Base-by-base conservation (phyloP, 2,888 invertebrate genomes). In the Clivina fossor region DNA sequence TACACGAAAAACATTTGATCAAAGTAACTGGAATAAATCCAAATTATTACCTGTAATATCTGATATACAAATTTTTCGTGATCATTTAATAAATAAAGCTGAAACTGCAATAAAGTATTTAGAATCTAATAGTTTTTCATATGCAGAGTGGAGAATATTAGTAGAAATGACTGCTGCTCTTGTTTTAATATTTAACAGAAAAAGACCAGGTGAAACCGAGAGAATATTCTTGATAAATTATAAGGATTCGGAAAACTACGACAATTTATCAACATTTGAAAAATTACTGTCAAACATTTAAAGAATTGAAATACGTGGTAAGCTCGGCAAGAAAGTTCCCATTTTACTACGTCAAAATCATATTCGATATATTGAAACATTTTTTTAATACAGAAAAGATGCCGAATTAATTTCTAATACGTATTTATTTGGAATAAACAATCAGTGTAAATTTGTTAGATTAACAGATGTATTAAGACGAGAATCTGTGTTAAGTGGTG, bases 321-420 rank as follows among this genome's bases (percentile, higher is more conserved):
- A 41, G 26, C 24, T 9, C n/a, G 41, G 41, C 3, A 8, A 26
- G 15, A 22, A 26, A 24, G 24, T 41, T 4, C 41, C 24, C 3
- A 24, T 41, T 22, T 9, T 24, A 2, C 41, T 41, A 8, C 20
- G 41, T 3, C 1, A 24, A 41, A 41, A 41, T 11, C 24, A 41
- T 24, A 41, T 41, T 41, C 22, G 15, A 4, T 41, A 41, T 24
- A n/a, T n/a, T n/a, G n/a, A n/a, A n/a, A n/a, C n/a, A n/a, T n/a
- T 37, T 16, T 15, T 16, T 16, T 18, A 37, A 37, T 16, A 37
- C 1, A 2, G n/a, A 3, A 16, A 22, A 13, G 22, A 15, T 20
- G 19, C 8, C 18, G 15, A 22, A 2, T 13, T 8, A 26, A 26
- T 7, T 26, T 7, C 5, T 22, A 41, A 41, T 19, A n/a, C 5